Percentiles rank a stretch among this genome's conserved stretches.
Evolutionary conservation across 2,113 vertebrate species (phyloP).

Genomic region (Myxocyprinus asiaticus): DNA sequence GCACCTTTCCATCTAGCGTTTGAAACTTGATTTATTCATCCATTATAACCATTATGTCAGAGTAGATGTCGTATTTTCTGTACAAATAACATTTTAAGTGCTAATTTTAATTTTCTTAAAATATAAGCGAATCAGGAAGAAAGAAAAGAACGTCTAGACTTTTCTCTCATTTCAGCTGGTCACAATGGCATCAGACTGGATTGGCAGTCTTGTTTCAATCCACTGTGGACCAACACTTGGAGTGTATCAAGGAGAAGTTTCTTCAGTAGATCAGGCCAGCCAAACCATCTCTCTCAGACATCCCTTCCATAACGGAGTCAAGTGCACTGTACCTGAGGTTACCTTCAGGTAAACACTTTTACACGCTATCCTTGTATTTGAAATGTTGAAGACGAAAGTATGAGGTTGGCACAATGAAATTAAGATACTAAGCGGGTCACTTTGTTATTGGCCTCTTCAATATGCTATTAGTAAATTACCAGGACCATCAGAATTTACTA

Average conservation of each 20-base stretch:
- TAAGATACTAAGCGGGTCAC: not conserved
- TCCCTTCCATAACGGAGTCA: slow-evolving; percentile 96
- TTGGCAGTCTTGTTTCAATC: slow-evolving; percentile 95
- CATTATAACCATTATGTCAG: not conserved
- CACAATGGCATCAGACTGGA: slow-evolving; percentile 91
- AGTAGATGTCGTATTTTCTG: not conserved
- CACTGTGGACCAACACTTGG: slow-evolving; percentile 93
- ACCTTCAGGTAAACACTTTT: slow-evolving; percentile 87
- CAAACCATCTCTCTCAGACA: slow-evolving; percentile 94
- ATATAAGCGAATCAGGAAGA: not conserved
- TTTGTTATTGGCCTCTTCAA: no score
- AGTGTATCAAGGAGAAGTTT: slow-evolving; percentile 94
- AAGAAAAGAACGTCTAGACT: not conserved
- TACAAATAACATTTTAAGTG: not conserved
- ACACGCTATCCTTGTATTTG: not conserved
- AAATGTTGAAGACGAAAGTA: not conserved
- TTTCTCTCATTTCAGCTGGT: slow-evolving; percentile 1
- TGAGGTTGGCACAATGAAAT: not conserved
- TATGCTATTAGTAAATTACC: no score
- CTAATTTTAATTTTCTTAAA: not conserved
- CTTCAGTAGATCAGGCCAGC: slow-evolving; percentile 90
- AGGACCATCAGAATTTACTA: not conserved
- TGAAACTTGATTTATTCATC: not conserved
- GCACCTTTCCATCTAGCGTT: slow-evolving; percentile 22
- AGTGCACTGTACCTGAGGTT: slow-evolving; percentile 95